Evolutionary conservation across 2,797 vertebrate species (phyloP).

Genomic region (Coregonus sp.): DNA sequence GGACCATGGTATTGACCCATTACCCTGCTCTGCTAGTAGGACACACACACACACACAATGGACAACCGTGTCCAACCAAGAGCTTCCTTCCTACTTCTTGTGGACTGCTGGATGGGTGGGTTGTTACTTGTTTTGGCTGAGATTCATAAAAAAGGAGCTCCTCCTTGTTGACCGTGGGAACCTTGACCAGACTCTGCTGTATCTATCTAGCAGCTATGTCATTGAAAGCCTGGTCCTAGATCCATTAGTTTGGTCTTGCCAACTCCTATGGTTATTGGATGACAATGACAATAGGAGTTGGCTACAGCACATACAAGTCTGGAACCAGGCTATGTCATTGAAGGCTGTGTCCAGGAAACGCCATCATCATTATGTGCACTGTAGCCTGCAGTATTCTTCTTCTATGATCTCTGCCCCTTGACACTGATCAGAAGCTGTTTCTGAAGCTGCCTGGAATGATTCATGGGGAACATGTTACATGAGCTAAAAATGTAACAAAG

Average conservation of each 20-base stretch:
- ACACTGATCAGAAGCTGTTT: slow-evolving; percentile 19
- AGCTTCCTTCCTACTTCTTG: slow-evolving; percentile 66
- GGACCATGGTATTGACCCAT: slow-evolving; percentile 21
- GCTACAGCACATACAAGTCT: not conserved
- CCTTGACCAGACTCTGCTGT: slow-evolving; percentile 26
- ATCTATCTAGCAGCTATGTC: not conserved
- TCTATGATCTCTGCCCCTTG: not conserved
- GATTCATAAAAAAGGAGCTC: slow-evolving; percentile 33
- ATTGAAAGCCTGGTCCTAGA: not conserved
- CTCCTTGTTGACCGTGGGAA: slow-evolving; percentile 57
- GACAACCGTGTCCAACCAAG: slow-evolving; percentile 33
- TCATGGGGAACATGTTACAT: not conserved
- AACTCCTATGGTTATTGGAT: not conserved
- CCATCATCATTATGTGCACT: not conserved
- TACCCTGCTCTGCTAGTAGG: slow-evolving; percentile 36
- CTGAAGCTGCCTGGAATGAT: slow-evolving; percentile 4
- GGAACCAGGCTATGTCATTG: not conserved
- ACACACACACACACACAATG: slow-evolving; percentile 11
- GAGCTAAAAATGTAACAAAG: not conserved
- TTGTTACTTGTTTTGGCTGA: slow-evolving; percentile 56
- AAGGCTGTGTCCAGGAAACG: not conserved
- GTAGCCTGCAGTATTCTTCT: not conserved
- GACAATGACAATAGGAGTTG: not conserved
- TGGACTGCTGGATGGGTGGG: slow-evolving; percentile 9
- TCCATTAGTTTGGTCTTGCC: not conserved